Base-by-base conservation (phyloP, 2,888 invertebrate genomes). In the Napeogenes sylphis region DNA sequence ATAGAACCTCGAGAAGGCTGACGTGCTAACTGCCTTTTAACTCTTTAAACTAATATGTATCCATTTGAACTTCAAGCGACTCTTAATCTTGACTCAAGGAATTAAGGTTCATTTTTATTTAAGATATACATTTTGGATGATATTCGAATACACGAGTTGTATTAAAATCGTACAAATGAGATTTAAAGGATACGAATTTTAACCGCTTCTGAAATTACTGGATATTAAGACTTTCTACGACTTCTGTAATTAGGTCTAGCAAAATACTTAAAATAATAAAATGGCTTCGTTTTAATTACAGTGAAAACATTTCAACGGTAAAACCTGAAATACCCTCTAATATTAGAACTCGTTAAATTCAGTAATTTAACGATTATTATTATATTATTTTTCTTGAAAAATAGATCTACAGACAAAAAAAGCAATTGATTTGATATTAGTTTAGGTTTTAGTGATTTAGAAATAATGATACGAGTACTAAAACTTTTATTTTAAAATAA, bases 21-120 rank as follows among this genome's bases (percentile, higher is more conserved):
- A 67, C 67, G 73, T 70, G 74, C 74, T 76, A 75, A 77, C 73
- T 74, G 72, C 72, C 73, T 68, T 73, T 75, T 75, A 74, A 72
- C 64, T 65, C 59, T 63, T 58, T 58, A 58, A 58, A 47, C 58
- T 51, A 51, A 58, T 47, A 51, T 47, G 10, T 38, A 32, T 51
- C 30, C 30, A 30, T 51, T 51, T 51, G 30, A 51, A 51, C 51
- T 30, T 21, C 12, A 30, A 10, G 51, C 51, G 30, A 10, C 30
- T 51, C 30, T 30, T 51, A 51, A 51, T 10, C 51, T 51, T 30
- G 21, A 5, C 10, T 51, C 30, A 4, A 30, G 30, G 30, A 51
- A n/a, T 3, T 30, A 51, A 51, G 51, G 51, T 51, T 12, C 30
- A 8, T 51, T 51, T 30, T 30, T 12, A 10, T 30, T 51, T 51